Base-by-base conservation (phyloP, 2,888 invertebrate genomes). In the Drosophila neutralis region DNA sequence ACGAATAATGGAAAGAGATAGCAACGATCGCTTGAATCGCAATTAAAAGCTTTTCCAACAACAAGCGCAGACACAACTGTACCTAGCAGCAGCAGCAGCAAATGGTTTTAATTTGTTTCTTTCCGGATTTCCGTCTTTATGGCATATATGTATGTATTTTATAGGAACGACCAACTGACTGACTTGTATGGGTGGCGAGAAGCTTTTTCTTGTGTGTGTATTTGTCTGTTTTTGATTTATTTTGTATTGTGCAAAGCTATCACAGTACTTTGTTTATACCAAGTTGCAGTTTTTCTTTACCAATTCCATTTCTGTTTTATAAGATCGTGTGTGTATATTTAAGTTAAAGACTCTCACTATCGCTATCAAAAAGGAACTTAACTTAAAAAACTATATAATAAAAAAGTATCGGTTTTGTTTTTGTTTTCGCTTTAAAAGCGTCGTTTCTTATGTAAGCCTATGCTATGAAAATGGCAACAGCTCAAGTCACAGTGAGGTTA, bases 241-340 rank as follows among this genome's bases (percentile, higher is more conserved):
- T 58, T 64, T 71, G 64, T 70, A 65, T 60, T 78, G 69, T 76
- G 76, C 64, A 69, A 91, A 91, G 91, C 91, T 92, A 92, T 92
- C 91, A 91, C 92, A 92, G 92, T 91, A 90, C 85, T 90, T 90
- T 89, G 80, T 80, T 81, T 87, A 76, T 70, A 73, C 73, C 77
- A 69, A 73, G 66, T 78, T 73, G 67, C 76, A 72, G 69, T 66
- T 68, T 40, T 73, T 42, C 40, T 65, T 60, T 54, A 49, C 66
- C 71, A 40, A 64, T 67, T 77, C 69, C 66, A 61, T 53, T 67
- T 67, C 63, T 40, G 61, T 73, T 75, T 66, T 45, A 8, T 45
- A 15, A 27, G 60, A 65, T 68, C 70, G 63, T 59, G 72, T 62
- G 51, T 52, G 56, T 57, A 42, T 69, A 42, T 56, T 21, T 69